phyloP scores from a whole-genome alignment of 2,113 vertebrate species.

The Baryphthengus martii region DNA sequence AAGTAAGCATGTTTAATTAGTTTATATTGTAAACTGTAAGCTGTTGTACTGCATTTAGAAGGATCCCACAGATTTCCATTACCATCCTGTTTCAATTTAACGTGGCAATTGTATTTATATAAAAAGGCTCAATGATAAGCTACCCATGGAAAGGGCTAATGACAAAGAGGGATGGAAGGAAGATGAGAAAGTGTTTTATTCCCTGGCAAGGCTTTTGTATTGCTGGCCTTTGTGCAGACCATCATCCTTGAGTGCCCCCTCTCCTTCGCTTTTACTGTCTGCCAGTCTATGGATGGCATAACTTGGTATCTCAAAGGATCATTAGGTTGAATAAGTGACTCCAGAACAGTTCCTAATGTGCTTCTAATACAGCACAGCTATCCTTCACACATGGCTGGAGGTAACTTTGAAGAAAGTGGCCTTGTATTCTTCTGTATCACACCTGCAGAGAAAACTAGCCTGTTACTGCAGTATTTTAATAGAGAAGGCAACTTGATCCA shows the following conservation, averaged over 20 bases:
- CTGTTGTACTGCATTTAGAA: conserved; percentile 28
- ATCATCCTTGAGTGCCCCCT: not conserved
- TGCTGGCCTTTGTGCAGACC: not conserved
- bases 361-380: not conserved
- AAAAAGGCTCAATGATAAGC: not conserved
- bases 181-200: not conserved
- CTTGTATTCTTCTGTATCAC: not conserved
- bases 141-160: not conserved
- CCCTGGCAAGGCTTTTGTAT: not conserved
- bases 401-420: not conserved
- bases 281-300: not conserved
- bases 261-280: not conserved
- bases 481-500: not conserved
- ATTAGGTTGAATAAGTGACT: not conserved
- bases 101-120: not conserved
- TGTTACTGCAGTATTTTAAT: not conserved
- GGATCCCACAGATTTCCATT: not conserved
- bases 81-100: conserved; percentile 9
- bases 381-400: not conserved
- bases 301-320: not conserved
- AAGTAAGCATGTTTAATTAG: conserved; percentile 30
- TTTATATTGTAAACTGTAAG: conserved; percentile 21
- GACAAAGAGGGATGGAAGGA: not conserved
- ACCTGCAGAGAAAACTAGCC: not conserved
- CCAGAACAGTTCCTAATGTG: not conserved